Percentiles rank a stretch among this genome's conserved stretches.
These are phyloP conservation scores for Cactoblastis cactorum DNA, from an alignment of 2,888 invertebrate species.

Conservation along the genomic window DNA sequence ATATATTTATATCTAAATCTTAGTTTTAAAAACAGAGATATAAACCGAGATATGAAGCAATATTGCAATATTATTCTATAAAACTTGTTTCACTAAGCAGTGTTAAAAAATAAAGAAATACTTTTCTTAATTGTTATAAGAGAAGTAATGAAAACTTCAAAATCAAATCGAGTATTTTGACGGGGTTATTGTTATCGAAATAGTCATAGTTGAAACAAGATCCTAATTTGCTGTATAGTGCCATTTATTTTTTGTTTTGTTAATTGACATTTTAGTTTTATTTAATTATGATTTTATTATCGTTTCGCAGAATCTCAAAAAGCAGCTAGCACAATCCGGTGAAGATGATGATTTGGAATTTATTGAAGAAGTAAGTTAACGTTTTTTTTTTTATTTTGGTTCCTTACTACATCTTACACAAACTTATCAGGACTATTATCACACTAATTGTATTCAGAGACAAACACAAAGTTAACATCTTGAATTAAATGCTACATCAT, in stretches of 20 bases:
- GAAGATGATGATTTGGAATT: constrained; percentile 62
- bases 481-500: too few species aligned
- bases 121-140: too few species aligned
- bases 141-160: too few species aligned
- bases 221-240: background rate
- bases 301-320: constrained; percentile 60
- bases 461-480: too few species aligned
- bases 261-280: background rate
- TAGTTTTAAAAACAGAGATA: too few species aligned
- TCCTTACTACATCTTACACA: too few species aligned
- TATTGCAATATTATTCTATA: background rate
- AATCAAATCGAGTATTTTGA: too few species aligned
- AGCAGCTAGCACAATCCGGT: constrained; percentile 58
- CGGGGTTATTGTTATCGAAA: too few species aligned
- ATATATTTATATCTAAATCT: too few species aligned
- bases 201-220: background rate
- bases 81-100: background rate
- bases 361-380: constrained; percentile 52
- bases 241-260: background rate
- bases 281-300: constrained; percentile 3
- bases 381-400: background rate
- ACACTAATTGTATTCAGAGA: too few species aligned
- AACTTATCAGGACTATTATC: too few species aligned
- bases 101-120: background rate
- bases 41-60: too few species aligned